Base-by-base conservation (phyloP, 1,140 invertebrate species). In the Penaeus chinensis region DNA sequence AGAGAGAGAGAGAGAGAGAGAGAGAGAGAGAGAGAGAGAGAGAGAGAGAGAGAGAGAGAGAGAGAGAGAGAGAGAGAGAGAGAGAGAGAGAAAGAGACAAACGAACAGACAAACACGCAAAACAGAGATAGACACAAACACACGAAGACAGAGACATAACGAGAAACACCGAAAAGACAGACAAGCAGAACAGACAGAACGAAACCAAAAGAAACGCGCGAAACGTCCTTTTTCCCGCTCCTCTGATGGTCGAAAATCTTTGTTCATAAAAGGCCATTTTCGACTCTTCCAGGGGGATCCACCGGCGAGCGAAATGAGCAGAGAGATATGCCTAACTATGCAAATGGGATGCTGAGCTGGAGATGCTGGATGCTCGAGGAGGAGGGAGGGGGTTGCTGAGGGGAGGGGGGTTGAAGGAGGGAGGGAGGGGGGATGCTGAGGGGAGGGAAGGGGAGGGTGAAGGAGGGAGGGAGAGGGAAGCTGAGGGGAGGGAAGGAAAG, bases 211-310 rank as follows among this genome's bases (percentile, higher is more conserved):
- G 13, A 24, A 71, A 74, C 69, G 18, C 4, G 20, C 61, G 37
- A 63, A 65, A 82, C 11, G 18, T 11, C 7, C 2, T 27, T 3
- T 37, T 0, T 3, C n/a, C 24, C 24, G 7, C 8, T 13, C 42
- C 84, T 24, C 61, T 60, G 76, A 85, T 85, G 69, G 84, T 60
- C 62, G 62, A 42, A 66, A 79, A 62, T 85, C 76, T 85, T 85
- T 79, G 84, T 85, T 85, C 84, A 78, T 79, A 85, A 85, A 78
- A 66, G 63, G 76, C 62, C 63, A 66, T 85, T 85, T 78, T 85
- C 84, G 84, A 54, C 84, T 63, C 76, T 85, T 80, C 54, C 54
- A 80, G 69, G 1, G 60, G 84, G 77, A 80, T 85, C 16, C 76
- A 62, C 27, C 19, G 60, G 42, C 7, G 76, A 69, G n/a, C 32